Evolutionary conservation across 2,797 vertebrate species (phyloP).

Genomic region (Pteronotus mesoamericanus): DNA sequence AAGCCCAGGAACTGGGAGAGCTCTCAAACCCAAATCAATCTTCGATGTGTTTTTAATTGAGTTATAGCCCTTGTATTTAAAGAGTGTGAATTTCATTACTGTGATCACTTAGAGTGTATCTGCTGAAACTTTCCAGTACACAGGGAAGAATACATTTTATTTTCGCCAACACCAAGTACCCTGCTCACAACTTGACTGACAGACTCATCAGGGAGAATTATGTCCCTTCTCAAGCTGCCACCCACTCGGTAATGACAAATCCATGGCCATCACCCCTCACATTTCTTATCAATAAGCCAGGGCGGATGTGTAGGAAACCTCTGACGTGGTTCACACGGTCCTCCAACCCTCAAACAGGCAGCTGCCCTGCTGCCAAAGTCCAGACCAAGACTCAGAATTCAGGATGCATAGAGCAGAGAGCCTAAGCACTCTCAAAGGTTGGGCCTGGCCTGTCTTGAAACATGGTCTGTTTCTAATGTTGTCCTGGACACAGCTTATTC

Average conservation of each 20-base stretch:
- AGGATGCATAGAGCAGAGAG: not conserved
- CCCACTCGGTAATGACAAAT: conserved; percentile 68
- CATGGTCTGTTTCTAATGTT: not conserved
- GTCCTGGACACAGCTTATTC: not conserved
- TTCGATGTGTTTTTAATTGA: conserved; percentile 72
- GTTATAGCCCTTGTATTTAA: conserved; percentile 73
- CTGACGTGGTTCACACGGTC: conserved; percentile 1
- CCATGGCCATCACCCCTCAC: not conserved
- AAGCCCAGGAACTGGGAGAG: conserved; percentile 54
- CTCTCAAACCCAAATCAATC: conserved; percentile 65
- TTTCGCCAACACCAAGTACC: conserved; percentile 58
- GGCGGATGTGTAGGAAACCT: conserved; percentile 57
- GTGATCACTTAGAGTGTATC: conserved; percentile 56
- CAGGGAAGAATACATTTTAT: conserved; percentile 49
- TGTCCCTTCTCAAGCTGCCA: conserved; percentile 56
- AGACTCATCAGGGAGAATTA: conserved; percentile 71
- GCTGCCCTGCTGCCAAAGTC: not conserved
- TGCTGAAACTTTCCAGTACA: conserved; percentile 61
- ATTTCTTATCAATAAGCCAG: conserved; percentile 20
- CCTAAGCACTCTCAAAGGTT: not conserved
- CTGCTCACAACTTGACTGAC: conserved; percentile 56
- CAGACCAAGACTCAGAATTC: not conserved
- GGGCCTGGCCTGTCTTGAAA: not conserved
- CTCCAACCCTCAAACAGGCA: not conserved
- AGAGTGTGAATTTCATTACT: conserved; percentile 77